Percentiles rank a stretch among this genome's conserved stretches.
Evolutionary conservation across 2,797 vertebrate species (phyloP).

Genomic region (Phaenicophaeus curvirostris): DNA sequence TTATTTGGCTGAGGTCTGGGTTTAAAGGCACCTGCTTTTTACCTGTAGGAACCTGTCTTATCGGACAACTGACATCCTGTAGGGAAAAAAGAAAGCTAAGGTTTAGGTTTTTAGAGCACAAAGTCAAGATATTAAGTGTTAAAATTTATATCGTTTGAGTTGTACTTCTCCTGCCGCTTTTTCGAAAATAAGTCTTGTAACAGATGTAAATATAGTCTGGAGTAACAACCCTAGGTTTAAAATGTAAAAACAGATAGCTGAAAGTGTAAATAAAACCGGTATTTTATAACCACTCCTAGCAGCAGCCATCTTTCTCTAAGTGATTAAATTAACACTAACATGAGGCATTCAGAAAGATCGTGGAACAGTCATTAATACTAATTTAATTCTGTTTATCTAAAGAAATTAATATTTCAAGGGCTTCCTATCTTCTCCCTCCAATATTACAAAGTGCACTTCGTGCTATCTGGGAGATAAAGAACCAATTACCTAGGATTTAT

Average conservation of each 20-base stretch:
- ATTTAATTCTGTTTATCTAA: conserved; percentile 51
- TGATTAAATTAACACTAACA: conserved; percentile 34
- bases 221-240: not conserved
- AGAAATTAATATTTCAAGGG: conserved; percentile 30
- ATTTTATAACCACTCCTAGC: conserved; percentile 18
- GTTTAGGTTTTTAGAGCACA: not conserved
- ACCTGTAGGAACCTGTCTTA: conserved; percentile 99
- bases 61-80: conserved; percentile 98
- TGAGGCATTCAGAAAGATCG: not conserved
- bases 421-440: conserved; percentile 32
- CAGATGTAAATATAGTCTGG: not conserved
- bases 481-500: conserved; percentile 30
- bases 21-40: conserved; percentile 99
- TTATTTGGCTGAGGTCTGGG: conserved; percentile 95
- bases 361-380: conserved; percentile 31
- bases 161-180: not conserved
- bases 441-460: conserved; percentile 51
- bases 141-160: not conserved
- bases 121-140: not conserved
- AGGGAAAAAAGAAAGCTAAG: conserved; percentile 47
- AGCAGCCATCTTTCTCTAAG: conserved; percentile 23
- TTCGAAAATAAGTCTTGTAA: not conserved
- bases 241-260: not conserved
- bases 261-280: not conserved
- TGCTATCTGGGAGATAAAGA: conserved; percentile 37